Conservation (phyloP, 2,113 vertebrate genomes). For the Carassius carassius region DNA sequence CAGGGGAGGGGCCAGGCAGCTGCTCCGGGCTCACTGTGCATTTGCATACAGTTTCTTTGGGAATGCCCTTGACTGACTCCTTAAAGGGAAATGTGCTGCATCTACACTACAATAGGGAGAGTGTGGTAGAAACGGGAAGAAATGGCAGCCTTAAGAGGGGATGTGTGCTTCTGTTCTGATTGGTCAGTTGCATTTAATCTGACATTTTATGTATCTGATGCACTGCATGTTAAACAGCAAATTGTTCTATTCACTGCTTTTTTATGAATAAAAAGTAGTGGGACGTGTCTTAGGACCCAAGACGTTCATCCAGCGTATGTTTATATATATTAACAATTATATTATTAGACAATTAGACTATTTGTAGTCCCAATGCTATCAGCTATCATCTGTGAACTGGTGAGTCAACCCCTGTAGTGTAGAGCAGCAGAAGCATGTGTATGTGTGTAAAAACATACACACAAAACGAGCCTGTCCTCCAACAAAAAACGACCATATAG, state of each 20-base stretch:
- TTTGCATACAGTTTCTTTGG: slow-evolving; percentile 78
- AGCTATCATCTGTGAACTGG: not conserved
- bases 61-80: slow-evolving; percentile 81
- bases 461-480: too few species aligned
- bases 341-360: not conserved
- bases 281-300: not conserved
- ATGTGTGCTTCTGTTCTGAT: not conserved
- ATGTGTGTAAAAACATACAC: not conserved
- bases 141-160: slow-evolving; percentile 26
- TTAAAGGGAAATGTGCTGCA: slow-evolving; percentile 71
- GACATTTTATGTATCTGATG: not conserved
- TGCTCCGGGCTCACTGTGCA: slow-evolving; percentile 64
- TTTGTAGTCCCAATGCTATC: not conserved
- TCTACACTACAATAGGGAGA: slow-evolving; percentile 30
- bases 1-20: slow-evolving; percentile 61
- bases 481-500: too few species aligned
- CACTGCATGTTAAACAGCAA: not conserved
- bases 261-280: not conserved
- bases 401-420: not conserved
- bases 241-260: not conserved
- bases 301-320: not conserved
- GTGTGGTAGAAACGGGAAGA: not conserved
- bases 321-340: not conserved
- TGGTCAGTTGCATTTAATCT: not conserved
- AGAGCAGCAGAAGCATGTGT: not conserved